Base-by-base conservation (phyloP, 1,140 invertebrate species). In the Scaptomyza montana region DNA sequence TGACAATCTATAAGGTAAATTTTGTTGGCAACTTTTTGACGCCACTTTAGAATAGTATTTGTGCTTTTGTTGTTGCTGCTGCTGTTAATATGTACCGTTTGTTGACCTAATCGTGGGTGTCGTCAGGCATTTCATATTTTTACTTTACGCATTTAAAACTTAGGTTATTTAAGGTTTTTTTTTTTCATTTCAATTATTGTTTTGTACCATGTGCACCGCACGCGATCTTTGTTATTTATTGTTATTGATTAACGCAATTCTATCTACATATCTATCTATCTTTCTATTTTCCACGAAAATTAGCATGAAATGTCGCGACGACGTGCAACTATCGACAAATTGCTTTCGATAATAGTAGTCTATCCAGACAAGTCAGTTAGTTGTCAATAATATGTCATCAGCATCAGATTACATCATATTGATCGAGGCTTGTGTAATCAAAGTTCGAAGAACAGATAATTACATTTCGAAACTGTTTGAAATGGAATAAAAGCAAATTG, bases 161-260 rank as follows among this genome's bases (percentile, higher is more conserved):
- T 0, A 6, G 30, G 1, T 33, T 33, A 33, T 45, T 39, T 41
- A 2, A 5, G 39, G 10, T 12, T 41, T 41, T 0, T 41, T 0
- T 41, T 12, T 60, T 33, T 28, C 2, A 13, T 8, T 45, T 28
- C 3, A n/a, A 5, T 4, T 39, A n/a, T 64, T 66, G 63, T 33
- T 16, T 19, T 50, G 3, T 51, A 28, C 45, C 75, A 66, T 65
- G 65, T 78, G 77, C 65, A 6, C 45, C 39, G 71, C 77, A 80
- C 77, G 75, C 77, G 77, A 80, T 74, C 41, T 54, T 47, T 57
- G 43, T 54, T 36, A 41, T 16, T 33, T n/a, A 45, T 50, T 54
- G 33, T 57, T 51, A 39, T 63, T 49, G 51, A 63, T 9, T 67
- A 66, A 60, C 69, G n/a, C n/a, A n/a, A n/a, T n/a, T n/a, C n/a